Conservation (phyloP, 2,797 vertebrate genomes). For the Falco novaeseelandiae region DNA sequence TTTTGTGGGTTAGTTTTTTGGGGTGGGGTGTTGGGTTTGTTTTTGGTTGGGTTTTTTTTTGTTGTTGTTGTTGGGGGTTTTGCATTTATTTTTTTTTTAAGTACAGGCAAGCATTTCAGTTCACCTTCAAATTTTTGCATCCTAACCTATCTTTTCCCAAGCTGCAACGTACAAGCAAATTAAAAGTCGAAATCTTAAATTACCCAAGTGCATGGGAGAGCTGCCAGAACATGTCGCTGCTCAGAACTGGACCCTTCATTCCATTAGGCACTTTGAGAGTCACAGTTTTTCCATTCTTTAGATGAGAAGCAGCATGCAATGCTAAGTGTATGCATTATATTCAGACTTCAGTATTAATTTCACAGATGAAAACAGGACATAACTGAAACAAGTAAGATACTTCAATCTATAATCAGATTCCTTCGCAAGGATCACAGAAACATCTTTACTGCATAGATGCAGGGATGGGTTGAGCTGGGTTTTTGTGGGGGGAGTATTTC, state of each 20-base stretch:
- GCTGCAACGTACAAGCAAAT: background rate
- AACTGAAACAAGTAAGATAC: background rate
- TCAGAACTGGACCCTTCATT: background rate
- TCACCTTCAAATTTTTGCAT: background rate
- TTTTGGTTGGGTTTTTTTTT: background rate
- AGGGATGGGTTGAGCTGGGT: background rate
- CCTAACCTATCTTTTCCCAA: background rate
- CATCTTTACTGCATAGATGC: background rate
- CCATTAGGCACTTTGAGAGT: background rate
- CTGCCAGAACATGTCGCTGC: background rate
- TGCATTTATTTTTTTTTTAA: background rate
- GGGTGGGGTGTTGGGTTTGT: background rate
- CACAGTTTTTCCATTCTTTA: background rate
- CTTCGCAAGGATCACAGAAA: background rate
- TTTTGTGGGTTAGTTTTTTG: background rate
- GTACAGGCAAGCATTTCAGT: background rate
- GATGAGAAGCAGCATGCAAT: background rate
- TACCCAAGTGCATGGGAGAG: background rate
- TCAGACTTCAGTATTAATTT: background rate
- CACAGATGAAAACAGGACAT: background rate
- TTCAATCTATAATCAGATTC: background rate
- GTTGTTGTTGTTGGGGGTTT: too few species aligned
- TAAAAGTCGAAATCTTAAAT: background rate
- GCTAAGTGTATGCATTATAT: background rate
- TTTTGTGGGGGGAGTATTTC: rapidly evolving